phyloP scores from a whole-genome alignment of 1,140 invertebrate genomes.

The Papilio polytes region DNA sequence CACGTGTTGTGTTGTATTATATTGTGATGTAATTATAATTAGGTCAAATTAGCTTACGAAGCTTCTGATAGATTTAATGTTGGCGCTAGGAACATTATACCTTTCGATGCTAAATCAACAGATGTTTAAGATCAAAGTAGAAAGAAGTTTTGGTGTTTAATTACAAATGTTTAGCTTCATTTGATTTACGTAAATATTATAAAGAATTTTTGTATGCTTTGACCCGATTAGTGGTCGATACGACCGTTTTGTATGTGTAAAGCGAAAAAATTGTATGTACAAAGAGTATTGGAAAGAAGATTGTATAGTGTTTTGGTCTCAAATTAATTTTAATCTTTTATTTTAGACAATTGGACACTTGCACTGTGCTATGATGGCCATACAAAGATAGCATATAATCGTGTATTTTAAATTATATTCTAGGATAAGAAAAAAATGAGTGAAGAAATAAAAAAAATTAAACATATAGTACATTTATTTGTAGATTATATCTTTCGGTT shows the following conservation, averaged over 20 bases:
- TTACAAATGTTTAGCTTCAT: neutral
- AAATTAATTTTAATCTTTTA: neutral
- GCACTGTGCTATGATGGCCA: slow-evolving; percentile 43
- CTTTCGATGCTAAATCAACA: no score
- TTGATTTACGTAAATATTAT: neutral
- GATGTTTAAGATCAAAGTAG: neutral
- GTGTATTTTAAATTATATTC: slow-evolving; percentile 42
- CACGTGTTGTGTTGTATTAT: slow-evolving; percentile 43
- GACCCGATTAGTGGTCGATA: neutral
- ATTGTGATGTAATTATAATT: slow-evolving; percentile 41
- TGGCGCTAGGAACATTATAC: no score
- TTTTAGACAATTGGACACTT: slow-evolving; percentile 5
- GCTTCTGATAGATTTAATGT: neutral
- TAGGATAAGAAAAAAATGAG: slow-evolving; percentile 49
- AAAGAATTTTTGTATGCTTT: neutral
- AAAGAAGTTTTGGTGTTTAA: neutral
- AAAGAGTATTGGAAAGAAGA: neutral
- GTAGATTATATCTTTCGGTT: slow-evolving; percentile 56
- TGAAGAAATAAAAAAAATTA: slow-evolving; percentile 56
- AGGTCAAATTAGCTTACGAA: slow-evolving; percentile 18
- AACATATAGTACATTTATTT: slow-evolving; percentile 63
- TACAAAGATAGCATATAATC: slow-evolving; percentile 44
- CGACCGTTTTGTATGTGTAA: no score
- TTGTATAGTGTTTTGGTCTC: neutral
- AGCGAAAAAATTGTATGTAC: neutral